Percentiles rank a stretch among this genome's conserved stretches.
Evolutionary conservation across 2,113 vertebrate genomes (phyloP).

Genomic region (Jaculus jaculus): DNA sequence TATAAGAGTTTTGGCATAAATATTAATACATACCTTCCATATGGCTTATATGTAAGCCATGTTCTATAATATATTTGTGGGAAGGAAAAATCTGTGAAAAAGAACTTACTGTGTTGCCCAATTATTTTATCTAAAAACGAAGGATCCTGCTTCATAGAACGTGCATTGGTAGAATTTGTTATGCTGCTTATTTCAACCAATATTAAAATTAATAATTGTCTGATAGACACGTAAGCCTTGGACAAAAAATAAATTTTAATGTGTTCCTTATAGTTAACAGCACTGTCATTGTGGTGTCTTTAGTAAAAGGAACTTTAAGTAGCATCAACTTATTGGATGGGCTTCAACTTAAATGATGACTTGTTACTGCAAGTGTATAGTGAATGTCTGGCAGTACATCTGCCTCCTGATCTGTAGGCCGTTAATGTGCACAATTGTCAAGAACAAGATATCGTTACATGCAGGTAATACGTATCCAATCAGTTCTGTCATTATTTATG

Average conservation of each 20-base stretch:
- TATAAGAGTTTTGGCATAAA: conserved; percentile 80
- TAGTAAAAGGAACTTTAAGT: conserved; percentile 90
- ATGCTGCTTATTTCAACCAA: conserved; percentile 82
- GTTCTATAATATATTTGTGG: conserved; percentile 75
- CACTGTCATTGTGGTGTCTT: conserved; percentile 84
- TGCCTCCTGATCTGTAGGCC: conserved; percentile 90
- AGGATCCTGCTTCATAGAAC: conserved; percentile 69
- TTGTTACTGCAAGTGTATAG: conserved; percentile 90
- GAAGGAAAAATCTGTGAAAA: conserved; percentile 80
- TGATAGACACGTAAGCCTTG: conserved; percentile 78
- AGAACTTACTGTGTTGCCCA: conserved; percentile 80
- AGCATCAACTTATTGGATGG: conserved; percentile 91
- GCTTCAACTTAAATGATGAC: conserved; percentile 91
- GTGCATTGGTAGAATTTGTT: conserved; percentile 78
- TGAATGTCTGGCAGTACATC: conserved; percentile 89
- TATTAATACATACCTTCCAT: conserved; percentile 79
- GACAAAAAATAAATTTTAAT: conserved; percentile 81
- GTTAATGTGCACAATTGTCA: conserved; percentile 88
- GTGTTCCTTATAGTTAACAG: conserved; percentile 81
- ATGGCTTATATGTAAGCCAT: conserved; percentile 75
- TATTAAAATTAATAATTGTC: conserved; percentile 83
- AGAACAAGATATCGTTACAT: conserved; percentile 87
- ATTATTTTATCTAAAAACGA: conserved; percentile 80
- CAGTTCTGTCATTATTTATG: conserved; percentile 87
- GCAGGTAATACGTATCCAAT: conserved; percentile 88